These are phyloP conservation scores for Phallusia fumigata DNA, from an alignment of 23 tunicate species.

Conservation along the genomic window DNA sequence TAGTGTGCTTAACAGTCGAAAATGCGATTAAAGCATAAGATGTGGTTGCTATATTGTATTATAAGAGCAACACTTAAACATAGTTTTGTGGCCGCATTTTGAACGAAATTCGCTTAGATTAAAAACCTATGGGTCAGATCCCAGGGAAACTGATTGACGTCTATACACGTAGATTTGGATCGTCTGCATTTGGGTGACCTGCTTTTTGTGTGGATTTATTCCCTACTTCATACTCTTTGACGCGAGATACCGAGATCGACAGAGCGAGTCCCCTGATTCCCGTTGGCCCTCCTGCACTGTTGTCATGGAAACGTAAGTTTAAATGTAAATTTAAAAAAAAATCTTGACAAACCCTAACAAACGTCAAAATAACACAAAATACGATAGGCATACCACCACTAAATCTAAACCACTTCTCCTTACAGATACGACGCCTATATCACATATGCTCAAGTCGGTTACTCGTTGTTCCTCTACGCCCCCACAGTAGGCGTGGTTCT, in stretches of 20 bases:
- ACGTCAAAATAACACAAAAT: no score
- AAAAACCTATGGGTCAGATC: no score
- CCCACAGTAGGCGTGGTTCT: conserved; percentile 51
- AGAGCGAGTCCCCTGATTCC: conserved; percentile 46
- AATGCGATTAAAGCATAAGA: no score
- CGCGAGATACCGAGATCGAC: conserved; percentile 43
- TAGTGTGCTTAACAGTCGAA: no score
- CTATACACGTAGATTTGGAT: conserved; percentile 63
- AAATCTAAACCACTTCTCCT: not conserved
- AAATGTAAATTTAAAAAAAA: no score
- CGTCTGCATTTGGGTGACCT: conserved; percentile 26
- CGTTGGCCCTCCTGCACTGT: conserved; percentile 80
- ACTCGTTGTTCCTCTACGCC: conserved; percentile 42
- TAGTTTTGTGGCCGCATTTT: no score
- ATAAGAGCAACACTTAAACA: no score
- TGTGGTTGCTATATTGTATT: no score
- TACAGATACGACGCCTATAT: conserved; percentile 43
- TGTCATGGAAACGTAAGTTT: conserved; percentile 40
- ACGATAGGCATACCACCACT: no score
- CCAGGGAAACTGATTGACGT: no score
- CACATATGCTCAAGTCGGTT: conserved; percentile 28
- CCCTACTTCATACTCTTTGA: conserved; percentile 54
- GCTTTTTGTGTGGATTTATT: conserved; percentile 46
- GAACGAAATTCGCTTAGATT: no score
- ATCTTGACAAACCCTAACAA: no score